Evolutionary conservation across 2,888 invertebrate species (phyloP).

Genomic region (Clistopyga incitator): DNA sequence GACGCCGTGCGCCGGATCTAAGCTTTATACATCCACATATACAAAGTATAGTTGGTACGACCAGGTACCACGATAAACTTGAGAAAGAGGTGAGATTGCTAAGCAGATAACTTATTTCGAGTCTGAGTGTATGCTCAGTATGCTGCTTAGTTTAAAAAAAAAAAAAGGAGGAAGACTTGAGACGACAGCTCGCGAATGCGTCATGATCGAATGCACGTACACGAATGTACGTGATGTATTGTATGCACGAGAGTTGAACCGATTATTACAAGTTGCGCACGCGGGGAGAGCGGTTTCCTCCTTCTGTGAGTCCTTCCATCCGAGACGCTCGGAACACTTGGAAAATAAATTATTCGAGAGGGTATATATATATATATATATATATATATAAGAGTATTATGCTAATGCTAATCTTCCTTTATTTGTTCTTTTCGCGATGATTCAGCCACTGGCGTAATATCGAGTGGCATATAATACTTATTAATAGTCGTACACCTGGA

Average conservation of each 20-base stretch:
- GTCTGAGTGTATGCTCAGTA: constrained; percentile 25
- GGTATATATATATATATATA: constrained; percentile 2
- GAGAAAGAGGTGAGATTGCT: constrained; percentile 18
- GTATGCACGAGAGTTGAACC: constrained; percentile 32
- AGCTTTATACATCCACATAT: neutral
- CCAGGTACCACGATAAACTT: constrained; percentile 29
- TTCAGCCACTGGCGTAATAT: constrained; percentile 39
- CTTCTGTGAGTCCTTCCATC: constrained; percentile 5
- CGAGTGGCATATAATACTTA: constrained; percentile 39
- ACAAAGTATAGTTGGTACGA: constrained; percentile 30
- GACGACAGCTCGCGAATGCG: constrained; percentile 36
- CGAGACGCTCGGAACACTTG: constrained; percentile 41
- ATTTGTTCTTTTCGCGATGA: constrained; percentile 50
- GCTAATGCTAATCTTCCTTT: constrained; percentile 50
- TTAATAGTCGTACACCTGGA: constrained; percentile 54
- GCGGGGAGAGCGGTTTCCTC: constrained; percentile 8
- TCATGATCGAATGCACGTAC: constrained; percentile 38
- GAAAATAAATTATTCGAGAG: constrained; percentile 42
- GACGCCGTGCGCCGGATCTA: neutral
- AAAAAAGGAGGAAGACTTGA: constrained; percentile 8
- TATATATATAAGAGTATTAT: constrained; percentile 28
- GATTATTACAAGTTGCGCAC: constrained; percentile 50
- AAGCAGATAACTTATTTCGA: constrained; percentile 40
- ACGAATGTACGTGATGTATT: constrained; percentile 13
- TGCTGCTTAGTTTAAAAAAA: neutral